These are phyloP conservation scores for Ecliptopera silaceata DNA, from an alignment of 2,888 invertebrate genomes.

Conservation along the genomic window DNA sequence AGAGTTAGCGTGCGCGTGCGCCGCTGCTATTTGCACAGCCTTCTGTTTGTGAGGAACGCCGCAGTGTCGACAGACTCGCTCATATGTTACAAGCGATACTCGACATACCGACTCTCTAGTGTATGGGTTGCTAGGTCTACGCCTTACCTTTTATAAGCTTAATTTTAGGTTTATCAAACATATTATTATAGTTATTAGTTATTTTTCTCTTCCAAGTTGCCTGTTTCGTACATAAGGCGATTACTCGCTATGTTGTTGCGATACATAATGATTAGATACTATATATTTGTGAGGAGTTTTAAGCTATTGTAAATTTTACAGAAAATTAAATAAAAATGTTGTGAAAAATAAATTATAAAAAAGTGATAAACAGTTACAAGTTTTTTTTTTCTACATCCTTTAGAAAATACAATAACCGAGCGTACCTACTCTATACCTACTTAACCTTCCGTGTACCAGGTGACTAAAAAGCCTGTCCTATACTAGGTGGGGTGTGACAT, in stretches of 20 bases:
- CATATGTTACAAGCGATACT: constrained; percentile 75
- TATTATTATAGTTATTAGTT: constrained; percentile 55
- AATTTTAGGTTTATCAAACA: constrained; percentile 64
- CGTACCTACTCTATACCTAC: no score
- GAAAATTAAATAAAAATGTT: constrained; percentile 82
- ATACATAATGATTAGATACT: constrained; percentile 64
- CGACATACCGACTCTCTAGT: constrained; percentile 73
- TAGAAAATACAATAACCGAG: no score
- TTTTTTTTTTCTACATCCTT: constrained; percentile 55
- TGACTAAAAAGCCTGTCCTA: neutral
- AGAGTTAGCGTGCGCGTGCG: constrained; percentile 4
- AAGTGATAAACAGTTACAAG: constrained; percentile 77
- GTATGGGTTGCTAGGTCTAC: constrained; percentile 66
- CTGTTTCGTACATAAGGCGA: constrained; percentile 63
- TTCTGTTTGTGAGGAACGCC: constrained; percentile 40
- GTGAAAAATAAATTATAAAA: constrained; percentile 82
- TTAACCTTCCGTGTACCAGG: neutral
- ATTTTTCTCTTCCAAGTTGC: constrained; percentile 71
- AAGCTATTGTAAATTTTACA: constrained; percentile 84
- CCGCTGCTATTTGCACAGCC: constrained; percentile 31
- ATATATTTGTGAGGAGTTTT: constrained; percentile 81
- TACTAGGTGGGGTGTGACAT: neutral
- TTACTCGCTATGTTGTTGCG: constrained; percentile 64
- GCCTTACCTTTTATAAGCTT: constrained; percentile 73
- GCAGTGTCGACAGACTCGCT: constrained; percentile 59